These are phyloP conservation scores for Sphecodes monilicornis DNA, from an alignment of 2,888 invertebrate species.

Conservation along the genomic window DNA sequence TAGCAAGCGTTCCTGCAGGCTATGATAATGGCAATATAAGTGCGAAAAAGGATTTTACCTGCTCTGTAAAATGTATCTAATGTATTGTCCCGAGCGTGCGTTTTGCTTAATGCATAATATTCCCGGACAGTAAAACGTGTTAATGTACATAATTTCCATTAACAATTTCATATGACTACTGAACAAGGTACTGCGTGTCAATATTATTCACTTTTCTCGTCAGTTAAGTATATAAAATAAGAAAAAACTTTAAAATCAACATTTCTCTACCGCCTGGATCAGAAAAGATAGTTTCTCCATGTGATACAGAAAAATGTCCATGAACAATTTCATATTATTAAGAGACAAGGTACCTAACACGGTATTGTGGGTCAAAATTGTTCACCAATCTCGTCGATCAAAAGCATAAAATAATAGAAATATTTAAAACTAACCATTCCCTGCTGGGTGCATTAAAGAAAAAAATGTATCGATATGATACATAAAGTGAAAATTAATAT, in stretches of 20 bases:
- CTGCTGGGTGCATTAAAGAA: too few species aligned
- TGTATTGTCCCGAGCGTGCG: not conserved
- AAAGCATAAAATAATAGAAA: too few species aligned
- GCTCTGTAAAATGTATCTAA: conserved; percentile 14
- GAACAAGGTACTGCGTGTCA: not conserved
- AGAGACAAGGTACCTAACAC: too few species aligned
- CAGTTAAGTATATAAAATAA: not conserved
- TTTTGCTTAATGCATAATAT: not conserved
- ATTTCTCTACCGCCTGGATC: not conserved
- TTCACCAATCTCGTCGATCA: too few species aligned
- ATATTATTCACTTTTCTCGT: not conserved
- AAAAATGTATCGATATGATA: too few species aligned
- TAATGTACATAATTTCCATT: too few species aligned
- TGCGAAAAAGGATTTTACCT: conserved; percentile 32
- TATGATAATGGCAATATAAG: conserved; percentile 43
- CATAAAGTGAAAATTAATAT: too few species aligned
- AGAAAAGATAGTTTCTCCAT: too few species aligned
- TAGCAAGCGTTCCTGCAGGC: conserved; percentile 44
- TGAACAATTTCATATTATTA: too few species aligned
- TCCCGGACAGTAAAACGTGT: not conserved
- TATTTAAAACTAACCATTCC: too few species aligned
- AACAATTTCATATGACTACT: not conserved
- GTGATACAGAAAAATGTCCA: too few species aligned
- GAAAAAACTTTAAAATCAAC: not conserved
- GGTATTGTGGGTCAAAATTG: too few species aligned